These are phyloP conservation scores for Pollenia labialis DNA, from an alignment of 2,888 invertebrate genomes.

Conservation along the genomic window DNA sequence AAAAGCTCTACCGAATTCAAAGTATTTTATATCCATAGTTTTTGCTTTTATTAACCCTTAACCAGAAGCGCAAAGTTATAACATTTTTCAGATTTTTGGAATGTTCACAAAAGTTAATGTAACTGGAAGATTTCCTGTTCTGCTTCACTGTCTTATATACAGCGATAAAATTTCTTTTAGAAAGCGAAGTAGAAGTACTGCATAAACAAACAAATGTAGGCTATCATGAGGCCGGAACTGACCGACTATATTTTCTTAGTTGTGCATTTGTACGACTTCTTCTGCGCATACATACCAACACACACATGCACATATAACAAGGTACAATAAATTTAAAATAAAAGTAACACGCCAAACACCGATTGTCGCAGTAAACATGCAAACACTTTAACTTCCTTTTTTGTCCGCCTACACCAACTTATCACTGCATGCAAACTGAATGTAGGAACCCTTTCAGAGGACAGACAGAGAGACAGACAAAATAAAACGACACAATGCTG, in stretches of 20 bases:
- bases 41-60: no score
- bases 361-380: conserved; percentile 60
- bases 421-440: conserved; percentile 25
- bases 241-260: background rate
- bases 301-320: conserved; percentile 6
- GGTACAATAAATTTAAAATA: conserved; percentile 33
- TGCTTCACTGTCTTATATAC: no score
- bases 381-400: conserved; percentile 66
- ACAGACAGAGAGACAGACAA: background rate
- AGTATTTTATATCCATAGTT: no score
- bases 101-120: no score
- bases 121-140: no score
- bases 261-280: background rate
- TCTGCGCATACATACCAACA: background rate
- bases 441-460: background rate
- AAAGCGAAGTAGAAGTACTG: no score
- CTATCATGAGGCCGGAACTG: background rate
- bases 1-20: no score
- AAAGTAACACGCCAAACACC: conserved; percentile 65
- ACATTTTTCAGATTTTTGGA: no score
- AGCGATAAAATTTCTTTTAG: no score
- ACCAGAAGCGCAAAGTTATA: no score
- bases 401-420: conserved; percentile 51
- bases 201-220: background rate
- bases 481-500: conserved; percentile 29